Conservation (phyloP, 1,140 invertebrate genomes). For the Tribolium castaneum region DNA sequence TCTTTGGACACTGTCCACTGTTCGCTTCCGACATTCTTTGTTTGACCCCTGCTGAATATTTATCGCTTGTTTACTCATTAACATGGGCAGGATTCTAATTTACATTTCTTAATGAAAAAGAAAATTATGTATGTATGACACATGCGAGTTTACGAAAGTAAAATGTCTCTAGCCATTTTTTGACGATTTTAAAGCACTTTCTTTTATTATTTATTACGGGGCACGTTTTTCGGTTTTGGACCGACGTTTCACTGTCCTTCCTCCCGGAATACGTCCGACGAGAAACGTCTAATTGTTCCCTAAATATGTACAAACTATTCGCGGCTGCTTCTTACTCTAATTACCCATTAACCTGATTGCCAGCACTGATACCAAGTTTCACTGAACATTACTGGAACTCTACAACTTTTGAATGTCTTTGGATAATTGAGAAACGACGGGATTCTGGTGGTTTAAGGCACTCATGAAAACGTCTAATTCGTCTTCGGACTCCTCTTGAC, state of each 20-base stretch:
- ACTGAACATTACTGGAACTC: constrained; percentile 27
- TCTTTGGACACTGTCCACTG: constrained; percentile 19
- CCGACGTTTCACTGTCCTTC: constrained; percentile 10
- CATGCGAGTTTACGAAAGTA: background rate
- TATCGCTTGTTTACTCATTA: constrained; percentile 26
- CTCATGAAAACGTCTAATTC: constrained; percentile 81
- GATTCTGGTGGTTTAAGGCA: constrained; percentile 69
- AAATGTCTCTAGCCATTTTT: background rate
- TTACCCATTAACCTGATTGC: constrained; percentile 51
- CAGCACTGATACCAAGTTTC: constrained; percentile 28
- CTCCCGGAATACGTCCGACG: background rate
- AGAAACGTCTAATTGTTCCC: constrained; percentile 49
- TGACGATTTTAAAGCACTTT: constrained; percentile 8
- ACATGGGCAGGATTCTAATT: background rate
- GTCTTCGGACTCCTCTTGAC: constrained; percentile 68
- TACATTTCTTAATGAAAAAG: constrained; percentile 4
- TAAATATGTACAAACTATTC: constrained; percentile 50
- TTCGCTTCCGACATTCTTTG: constrained; percentile 34
- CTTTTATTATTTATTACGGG: background rate
- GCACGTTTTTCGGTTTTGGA: background rate
- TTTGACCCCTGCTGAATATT: constrained; percentile 32
- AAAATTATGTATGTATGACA: constrained; percentile 2
- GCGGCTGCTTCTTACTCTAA: constrained; percentile 46
- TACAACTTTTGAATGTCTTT: constrained; percentile 55
- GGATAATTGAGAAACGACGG: constrained; percentile 57